Evolutionary conservation across 2,888 invertebrate genomes (phyloP), one percentile per base, ranked within the genome.

Genomic region (Belgica antarctica): DNA sequence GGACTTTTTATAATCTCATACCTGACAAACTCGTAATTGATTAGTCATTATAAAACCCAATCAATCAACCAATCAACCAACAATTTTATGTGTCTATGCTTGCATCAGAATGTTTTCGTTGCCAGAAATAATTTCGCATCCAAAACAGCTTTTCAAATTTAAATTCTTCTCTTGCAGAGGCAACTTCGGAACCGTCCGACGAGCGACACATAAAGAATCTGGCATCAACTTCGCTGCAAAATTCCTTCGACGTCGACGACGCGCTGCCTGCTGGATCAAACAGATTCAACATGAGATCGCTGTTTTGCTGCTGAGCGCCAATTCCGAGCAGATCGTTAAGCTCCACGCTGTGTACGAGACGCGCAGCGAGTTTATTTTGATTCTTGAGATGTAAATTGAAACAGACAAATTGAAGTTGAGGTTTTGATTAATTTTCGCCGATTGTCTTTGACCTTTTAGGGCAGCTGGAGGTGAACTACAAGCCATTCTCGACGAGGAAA

Each of bases 191-290:
- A 92, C 95, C 73, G 96, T 97, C 73, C 89, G 92, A 77, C 89
- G 93, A 80, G 93, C 94, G 78, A 86, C 90, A 34, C 92, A 96
- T 83, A 87, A 89, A 80, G 86, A 88, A 75, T 90, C 90, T 69
- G 92, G 92, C 71, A 86, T 89, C 77, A 90, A 91, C 78, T 96
- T 92, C 82, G 97, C 96, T n/a, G 96, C 96, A 73, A 97, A 97
- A 83, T 94, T 94, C 81, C 89, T 95, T 74, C 89, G 93, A 81
- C 90, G 96, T 78, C 84, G 96, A 76, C 89, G 95, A 79, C 89
- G 94, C 75, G 89, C 93, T 74, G 87, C 88, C 74, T 91, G 92
- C 81, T 90, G 90, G 75, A 87, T 88, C 77, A 87, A 91, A 74
- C 94, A 96, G 81, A 92, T 96, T 75, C 86, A 93, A 74, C 94